A percentile compares a stretch with the other conserved stretches of the same genome.
These are phyloP conservation scores for Seladonia tumulorum DNA, from an alignment of 2,888 invertebrate species.

Conservation along the genomic window DNA sequence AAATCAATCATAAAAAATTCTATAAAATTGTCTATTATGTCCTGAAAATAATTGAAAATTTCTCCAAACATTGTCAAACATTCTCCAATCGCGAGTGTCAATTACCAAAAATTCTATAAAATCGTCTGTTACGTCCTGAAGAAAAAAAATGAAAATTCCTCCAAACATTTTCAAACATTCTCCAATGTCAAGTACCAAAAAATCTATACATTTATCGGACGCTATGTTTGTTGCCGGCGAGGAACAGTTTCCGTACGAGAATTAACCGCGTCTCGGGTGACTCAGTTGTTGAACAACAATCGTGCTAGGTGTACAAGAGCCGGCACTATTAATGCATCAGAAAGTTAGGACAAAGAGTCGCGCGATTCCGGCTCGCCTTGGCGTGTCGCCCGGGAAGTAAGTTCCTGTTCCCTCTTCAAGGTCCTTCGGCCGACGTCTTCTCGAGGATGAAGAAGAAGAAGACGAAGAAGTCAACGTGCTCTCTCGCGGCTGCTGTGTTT, in stretches of 20 bases:
- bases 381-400: constrained; percentile 67
- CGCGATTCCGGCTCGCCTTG: constrained; percentile 75
- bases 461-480: constrained; percentile 72
- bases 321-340: constrained; percentile 31
- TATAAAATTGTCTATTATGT: not conserved
- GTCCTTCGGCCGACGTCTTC: constrained; percentile 55
- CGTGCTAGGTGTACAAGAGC: constrained; percentile 14
- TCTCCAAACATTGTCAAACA: not conserved
- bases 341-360: constrained; percentile 59
- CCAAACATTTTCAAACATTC: not conserved
- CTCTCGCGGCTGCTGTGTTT: constrained; percentile 28
- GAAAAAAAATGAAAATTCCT: not conserved
- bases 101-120: too few species aligned
- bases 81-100: not conserved
- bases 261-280: constrained; percentile 3
- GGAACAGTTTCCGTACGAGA: not conserved
- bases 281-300: constrained; percentile 9
- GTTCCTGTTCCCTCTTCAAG: constrained; percentile 78
- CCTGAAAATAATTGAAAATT: rapidly evolving
- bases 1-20: too few species aligned
- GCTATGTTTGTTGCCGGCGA: not conserved
- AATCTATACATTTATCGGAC: not conserved
- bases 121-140: too few species aligned
- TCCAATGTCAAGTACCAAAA: not conserved
- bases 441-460: not conserved